These are phyloP conservation scores for Taenioides sp. DNA, from an alignment of 2,797 vertebrate species.

Conservation along the genomic window DNA sequence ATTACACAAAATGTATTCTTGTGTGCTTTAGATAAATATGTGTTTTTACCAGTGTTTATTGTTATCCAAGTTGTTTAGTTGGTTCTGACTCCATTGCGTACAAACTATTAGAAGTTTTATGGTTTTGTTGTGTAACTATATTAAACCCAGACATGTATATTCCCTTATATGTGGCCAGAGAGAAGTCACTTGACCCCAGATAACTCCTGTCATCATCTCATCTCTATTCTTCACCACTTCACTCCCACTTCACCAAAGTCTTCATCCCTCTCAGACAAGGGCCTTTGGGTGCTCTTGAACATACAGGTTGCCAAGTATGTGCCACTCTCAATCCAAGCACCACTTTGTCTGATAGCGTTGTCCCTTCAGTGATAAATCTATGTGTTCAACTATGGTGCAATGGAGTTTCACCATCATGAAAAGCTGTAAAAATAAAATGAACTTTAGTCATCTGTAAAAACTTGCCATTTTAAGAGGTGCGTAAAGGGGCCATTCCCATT, in stretches of 20 bases:
- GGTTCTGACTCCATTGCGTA: too few species aligned
- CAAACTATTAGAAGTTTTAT: too few species aligned
- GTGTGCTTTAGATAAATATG: too few species aligned
- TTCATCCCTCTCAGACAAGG: constrained; percentile 35
- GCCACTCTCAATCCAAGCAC: constrained; percentile 22
- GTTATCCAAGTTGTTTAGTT: too few species aligned
- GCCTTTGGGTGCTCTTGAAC: constrained; percentile 14
- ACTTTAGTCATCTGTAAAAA: background rate
- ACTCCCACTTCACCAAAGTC: constrained; percentile 43
- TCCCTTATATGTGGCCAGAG: background rate
- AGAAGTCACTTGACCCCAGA: constrained; percentile 41
- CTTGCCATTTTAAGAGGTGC: constrained; percentile 5
- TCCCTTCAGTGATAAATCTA: constrained; percentile 10
- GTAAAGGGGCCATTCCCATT: constrained; percentile 53
- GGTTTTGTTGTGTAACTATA: background rate
- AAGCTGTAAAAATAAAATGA: background rate
- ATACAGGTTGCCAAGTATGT: constrained; percentile 15
- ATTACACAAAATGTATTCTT: too few species aligned
- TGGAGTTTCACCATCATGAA: constrained; percentile 1
- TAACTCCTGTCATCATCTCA: constrained; percentile 58
- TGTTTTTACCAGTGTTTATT: too few species aligned
- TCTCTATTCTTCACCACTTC: constrained; percentile 46
- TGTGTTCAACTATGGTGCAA: background rate
- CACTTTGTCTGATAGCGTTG: constrained; percentile 28
- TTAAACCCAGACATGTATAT: background rate